Percentiles rank a stretch among this genome's conserved stretches.
Evolutionary conservation across 2,797 vertebrate species (phyloP).

Genomic region (Otus scops): DNA sequence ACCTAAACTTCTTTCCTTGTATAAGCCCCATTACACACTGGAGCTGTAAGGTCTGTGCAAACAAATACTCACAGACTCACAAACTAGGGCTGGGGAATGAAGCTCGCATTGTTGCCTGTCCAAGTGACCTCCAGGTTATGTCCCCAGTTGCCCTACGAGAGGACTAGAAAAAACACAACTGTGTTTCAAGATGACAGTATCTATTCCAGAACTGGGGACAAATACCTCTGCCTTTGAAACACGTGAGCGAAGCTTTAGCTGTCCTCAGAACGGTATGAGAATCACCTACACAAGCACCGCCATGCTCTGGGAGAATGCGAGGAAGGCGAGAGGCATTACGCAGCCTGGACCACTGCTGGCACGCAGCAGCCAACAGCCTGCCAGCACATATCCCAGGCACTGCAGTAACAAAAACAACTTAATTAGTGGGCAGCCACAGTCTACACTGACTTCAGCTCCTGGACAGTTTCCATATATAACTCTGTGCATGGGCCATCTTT

Average conservation of each 20-base stretch:
- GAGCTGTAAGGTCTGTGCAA: background rate
- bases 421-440: background rate
- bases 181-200: background rate
- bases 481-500: background rate
- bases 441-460: background rate
- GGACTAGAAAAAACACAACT: background rate
- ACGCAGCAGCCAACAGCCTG: background rate
- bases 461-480: background rate
- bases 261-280: background rate
- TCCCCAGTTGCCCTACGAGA: background rate
- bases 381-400: background rate
- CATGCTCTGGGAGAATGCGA: background rate
- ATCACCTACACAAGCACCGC: background rate
- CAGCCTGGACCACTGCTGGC: background rate
- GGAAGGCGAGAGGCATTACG: background rate
- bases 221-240: background rate
- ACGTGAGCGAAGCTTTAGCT: background rate
- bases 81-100: background rate
- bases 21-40: background rate
- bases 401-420: background rate
- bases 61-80: background rate
- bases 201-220: background rate
- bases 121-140: background rate
- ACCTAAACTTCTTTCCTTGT: background rate
- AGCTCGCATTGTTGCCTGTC: background rate